phyloP scores from a whole-genome alignment of 2,113 vertebrate genomes.

The Agapornis roseicollis region DNA sequence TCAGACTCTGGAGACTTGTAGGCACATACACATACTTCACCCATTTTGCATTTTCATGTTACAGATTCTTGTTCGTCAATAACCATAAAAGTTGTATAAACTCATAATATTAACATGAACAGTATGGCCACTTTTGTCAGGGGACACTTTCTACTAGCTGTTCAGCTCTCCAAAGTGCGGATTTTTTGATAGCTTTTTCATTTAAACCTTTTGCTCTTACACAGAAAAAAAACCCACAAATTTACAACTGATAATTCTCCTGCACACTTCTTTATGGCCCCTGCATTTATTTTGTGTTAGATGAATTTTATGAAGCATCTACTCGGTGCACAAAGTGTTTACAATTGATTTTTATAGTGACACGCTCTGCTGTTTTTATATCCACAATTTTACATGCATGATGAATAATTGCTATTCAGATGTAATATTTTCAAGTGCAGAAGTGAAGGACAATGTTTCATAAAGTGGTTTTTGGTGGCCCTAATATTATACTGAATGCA shows the following conservation, averaged over 20 bases:
- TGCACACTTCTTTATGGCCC: neutral
- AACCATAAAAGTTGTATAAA: neutral
- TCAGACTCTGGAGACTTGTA: neutral
- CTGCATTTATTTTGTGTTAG: neutral
- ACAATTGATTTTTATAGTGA: neutral
- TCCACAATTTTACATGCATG: neutral
- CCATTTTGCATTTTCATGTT: neutral
- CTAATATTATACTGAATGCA: neutral
- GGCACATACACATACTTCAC: neutral
- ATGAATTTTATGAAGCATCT: neutral
- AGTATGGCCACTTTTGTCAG: neutral
- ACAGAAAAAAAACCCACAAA: neutral
- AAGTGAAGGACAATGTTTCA: neutral
- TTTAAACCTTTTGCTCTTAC: neutral
- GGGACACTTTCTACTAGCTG: neutral
- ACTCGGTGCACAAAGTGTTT: neutral
- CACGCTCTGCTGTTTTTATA: neutral
- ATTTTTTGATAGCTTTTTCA: neutral
- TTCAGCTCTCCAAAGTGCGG: neutral
- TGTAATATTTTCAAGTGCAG: neutral
- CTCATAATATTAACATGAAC: neutral
- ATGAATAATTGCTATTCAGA: neutral
- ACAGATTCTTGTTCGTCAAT: neutral
- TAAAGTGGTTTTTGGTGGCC: neutral
- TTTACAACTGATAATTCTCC: neutral